Conservation (phyloP, 2,888 invertebrate species). For the Mythimna pallens region DNA sequence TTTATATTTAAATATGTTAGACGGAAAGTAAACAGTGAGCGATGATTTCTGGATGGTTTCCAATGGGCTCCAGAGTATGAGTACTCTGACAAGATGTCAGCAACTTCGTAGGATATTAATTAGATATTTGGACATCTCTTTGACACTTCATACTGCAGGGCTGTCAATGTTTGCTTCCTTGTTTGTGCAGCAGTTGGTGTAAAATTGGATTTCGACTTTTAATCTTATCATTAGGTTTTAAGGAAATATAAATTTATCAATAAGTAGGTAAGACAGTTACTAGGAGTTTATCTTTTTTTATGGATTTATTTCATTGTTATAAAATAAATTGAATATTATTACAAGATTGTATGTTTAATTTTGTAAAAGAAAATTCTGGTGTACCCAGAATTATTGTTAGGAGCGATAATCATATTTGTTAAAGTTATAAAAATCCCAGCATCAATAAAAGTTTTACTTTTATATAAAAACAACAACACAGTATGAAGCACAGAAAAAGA, state of each 20-base stretch:
- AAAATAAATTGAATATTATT: slow-evolving; percentile 5
- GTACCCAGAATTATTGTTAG: no score
- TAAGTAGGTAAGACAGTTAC: slow-evolving; percentile 4
- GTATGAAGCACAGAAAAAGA: no score
- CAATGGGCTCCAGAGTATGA: not conserved
- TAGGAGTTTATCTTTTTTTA: slow-evolving; percentile 23
- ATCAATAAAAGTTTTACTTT: no score
- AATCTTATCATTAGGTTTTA: slow-evolving; percentile 35
- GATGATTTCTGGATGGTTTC: slow-evolving; percentile 2
- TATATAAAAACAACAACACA: no score
- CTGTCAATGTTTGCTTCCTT: not conserved
- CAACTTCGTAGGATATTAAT: not conserved
- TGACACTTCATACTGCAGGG: not conserved
- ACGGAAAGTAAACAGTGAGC: not conserved
- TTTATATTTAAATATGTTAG: not conserved
- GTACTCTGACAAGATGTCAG: not conserved
- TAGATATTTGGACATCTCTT: not conserved
- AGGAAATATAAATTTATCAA: slow-evolving; percentile 35
- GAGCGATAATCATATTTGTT: no score
- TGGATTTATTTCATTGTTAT: slow-evolving; percentile 22
- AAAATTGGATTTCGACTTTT: slow-evolving; percentile 3
- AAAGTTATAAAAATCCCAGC: no score
- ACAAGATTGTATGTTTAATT: not conserved
- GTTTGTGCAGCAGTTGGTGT: not conserved
- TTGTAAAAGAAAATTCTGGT: no score